phyloP scores from a whole-genome alignment of 37 sponge, comb jelly and placozoan genomes.

The Theonella swinhoei region DNA sequence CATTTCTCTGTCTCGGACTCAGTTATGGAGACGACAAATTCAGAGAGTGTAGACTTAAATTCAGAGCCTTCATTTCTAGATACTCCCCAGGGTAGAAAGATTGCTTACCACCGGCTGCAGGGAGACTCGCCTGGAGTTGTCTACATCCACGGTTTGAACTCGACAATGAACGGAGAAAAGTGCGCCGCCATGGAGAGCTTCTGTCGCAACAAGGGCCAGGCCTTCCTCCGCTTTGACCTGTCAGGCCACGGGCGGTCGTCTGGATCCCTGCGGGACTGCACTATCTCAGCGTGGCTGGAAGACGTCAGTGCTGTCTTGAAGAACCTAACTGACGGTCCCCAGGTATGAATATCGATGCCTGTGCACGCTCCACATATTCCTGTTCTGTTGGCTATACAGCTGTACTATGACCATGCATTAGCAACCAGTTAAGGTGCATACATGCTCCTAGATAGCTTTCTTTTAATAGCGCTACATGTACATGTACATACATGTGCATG shows the following conservation, averaged over 20 bases:
- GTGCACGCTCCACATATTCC: too few species aligned
- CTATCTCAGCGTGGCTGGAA: slow-evolving; percentile 70
- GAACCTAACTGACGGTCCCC: slow-evolving; percentile 45
- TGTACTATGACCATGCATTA: too few species aligned
- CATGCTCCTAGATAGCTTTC: too few species aligned
- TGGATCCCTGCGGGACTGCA: slow-evolving; percentile 38
- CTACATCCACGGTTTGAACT: slow-evolving; percentile 61
- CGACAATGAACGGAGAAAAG: slow-evolving; percentile 53
- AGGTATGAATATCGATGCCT: too few species aligned
- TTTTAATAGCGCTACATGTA: too few species aligned
- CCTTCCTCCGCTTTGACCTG: slow-evolving; percentile 63
- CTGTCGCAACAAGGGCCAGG: slow-evolving; percentile 27
- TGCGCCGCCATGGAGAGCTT: slow-evolving; percentile 45
- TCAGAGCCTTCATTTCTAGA: slow-evolving; percentile 45
- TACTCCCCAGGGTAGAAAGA: slow-evolving; percentile 42
- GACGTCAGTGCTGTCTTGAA: slow-evolving; percentile 51
- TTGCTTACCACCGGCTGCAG: slow-evolving; percentile 51
- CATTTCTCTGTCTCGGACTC: too few species aligned
- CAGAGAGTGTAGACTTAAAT: too few species aligned
- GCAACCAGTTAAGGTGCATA: too few species aligned
- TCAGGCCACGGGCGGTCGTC: slow-evolving; percentile 66
- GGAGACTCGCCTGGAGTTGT: slow-evolving; percentile 75
- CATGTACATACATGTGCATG: too few species aligned
- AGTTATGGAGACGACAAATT: too few species aligned
- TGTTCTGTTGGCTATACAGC: too few species aligned